These are phyloP conservation scores for Hemibagrus wyckioides DNA, from an alignment of 2,113 vertebrate genomes.

Conservation along the genomic window DNA sequence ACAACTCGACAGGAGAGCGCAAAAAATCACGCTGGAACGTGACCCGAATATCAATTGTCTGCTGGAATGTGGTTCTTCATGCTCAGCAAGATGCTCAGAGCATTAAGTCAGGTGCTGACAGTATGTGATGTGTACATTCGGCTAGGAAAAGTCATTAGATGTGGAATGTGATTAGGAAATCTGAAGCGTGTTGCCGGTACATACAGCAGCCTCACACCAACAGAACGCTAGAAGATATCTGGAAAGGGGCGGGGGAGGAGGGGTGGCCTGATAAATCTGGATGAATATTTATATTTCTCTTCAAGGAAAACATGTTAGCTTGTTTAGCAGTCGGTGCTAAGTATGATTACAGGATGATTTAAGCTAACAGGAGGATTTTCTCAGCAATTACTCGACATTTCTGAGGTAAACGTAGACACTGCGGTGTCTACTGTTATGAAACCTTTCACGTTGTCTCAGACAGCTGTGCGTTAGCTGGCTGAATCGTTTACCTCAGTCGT, in stretches of 20 bases:
- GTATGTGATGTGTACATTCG: not conserved
- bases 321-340: not conserved
- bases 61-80: constrained; percentile 5
- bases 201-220: not conserved
- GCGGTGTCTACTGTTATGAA: not conserved
- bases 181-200: not conserved
- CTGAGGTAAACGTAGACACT: not conserved
- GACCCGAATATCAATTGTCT: not conserved
- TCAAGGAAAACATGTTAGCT: not conserved
- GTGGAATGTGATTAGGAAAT: not conserved
- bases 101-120: not conserved
- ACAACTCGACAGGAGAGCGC: not conserved
- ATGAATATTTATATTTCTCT: not conserved
- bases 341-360: not conserved
- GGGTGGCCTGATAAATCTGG: not conserved
- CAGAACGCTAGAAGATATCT: not conserved
- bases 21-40: not conserved
- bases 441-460: not conserved
- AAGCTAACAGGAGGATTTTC: not conserved
- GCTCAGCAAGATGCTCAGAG: not conserved
- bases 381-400: not conserved
- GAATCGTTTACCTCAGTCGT: not conserved
- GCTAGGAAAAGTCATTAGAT: not conserved
- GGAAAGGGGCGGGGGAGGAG: too few species aligned
- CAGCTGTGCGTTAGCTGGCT: not conserved